These are phyloP conservation scores for Euproctis similis DNA, from an alignment of 2,888 invertebrate genomes.

Conservation along the genomic window DNA sequence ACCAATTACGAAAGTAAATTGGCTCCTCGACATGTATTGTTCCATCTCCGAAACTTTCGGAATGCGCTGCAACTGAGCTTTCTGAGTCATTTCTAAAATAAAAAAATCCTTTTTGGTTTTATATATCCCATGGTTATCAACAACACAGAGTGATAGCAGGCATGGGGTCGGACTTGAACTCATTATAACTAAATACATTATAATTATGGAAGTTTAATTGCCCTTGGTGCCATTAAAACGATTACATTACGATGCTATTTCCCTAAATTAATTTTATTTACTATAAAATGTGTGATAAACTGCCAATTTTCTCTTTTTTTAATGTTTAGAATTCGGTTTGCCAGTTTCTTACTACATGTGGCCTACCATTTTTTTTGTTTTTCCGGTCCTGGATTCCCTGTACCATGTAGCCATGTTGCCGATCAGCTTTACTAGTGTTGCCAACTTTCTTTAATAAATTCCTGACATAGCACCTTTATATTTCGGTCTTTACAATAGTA, in stretches of 20 bases:
- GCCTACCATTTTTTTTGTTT: too few relatives aligned
- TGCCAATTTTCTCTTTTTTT: not conserved
- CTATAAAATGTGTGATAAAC: not conserved
- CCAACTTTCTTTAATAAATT: too few relatives aligned
- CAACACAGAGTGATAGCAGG: too few relatives aligned
- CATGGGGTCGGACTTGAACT: not conserved
- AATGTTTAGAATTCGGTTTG: too few relatives aligned
- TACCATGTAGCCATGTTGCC: too few relatives aligned
- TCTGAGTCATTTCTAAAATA: not conserved
- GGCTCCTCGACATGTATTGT: not conserved
- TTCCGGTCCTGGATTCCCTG: too few relatives aligned
- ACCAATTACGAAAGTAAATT: constrained; percentile 1
- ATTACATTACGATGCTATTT: not conserved
- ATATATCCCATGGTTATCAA: too few relatives aligned
- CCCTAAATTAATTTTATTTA: constrained; percentile 1
- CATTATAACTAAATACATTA: not conserved
- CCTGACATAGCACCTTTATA: too few relatives aligned
- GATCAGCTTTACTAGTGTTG: too few relatives aligned
- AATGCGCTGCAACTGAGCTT: not conserved
- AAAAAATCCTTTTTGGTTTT: too few relatives aligned
- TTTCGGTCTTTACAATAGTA: too few relatives aligned
- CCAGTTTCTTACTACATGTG: too few relatives aligned
- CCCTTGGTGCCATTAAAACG: not conserved
- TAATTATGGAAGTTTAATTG: not conserved
- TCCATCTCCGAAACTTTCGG: not conserved